Evolutionary conservation across 2,797 vertebrate species (phyloP), one percentile per base, ranked within the genome.

Genomic region (Gymnothorax javanicus): DNA sequence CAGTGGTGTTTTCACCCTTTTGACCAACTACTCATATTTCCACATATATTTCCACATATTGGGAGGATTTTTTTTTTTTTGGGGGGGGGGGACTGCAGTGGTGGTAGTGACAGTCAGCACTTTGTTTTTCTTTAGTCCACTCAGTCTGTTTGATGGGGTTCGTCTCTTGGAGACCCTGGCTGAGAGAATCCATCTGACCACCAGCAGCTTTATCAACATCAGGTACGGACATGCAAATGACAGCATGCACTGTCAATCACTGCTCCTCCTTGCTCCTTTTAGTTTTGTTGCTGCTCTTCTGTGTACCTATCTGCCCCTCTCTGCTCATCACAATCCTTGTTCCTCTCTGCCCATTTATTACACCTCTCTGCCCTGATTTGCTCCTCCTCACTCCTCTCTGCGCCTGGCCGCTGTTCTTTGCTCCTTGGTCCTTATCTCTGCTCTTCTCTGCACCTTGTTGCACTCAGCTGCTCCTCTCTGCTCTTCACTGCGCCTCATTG

Each of bases 181-280:
- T 87, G 96, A 97, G 90, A 97, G 94, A 54, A 97, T 97, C 62
- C 97, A 97, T 89, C 90, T 99, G 91, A 96, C 97, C 77, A 98
- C 96, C 0, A 96, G 96, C 93, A 98, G 96, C 91, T 99, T 99
- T 92, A 99, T 99, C 95, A 98, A 99, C 92, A 97, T 99, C 95
- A 99, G 98, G 98, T 98, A 95, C 92, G 93, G 91, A 59, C 0
- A 17, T 85, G 79, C 57, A 88, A 1, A 43, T 43, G 33, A 43
- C 33, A 2, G 33, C 33, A 2, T 43, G 33, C 1, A 2, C 73
- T 52, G 33, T 12, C 5, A 0, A 0, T 75, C 3, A 64, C 58
- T 57, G 57, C n/a, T 33, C 15, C 3, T 20, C 23, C 43, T 0
- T 3, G 27, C 12, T 23, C n/a, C 15, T n/a, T n/a, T n/a, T n/a